Evolutionary conservation across 1,140 invertebrate species (phyloP).

Genomic region (Dysdera silvatica): DNA sequence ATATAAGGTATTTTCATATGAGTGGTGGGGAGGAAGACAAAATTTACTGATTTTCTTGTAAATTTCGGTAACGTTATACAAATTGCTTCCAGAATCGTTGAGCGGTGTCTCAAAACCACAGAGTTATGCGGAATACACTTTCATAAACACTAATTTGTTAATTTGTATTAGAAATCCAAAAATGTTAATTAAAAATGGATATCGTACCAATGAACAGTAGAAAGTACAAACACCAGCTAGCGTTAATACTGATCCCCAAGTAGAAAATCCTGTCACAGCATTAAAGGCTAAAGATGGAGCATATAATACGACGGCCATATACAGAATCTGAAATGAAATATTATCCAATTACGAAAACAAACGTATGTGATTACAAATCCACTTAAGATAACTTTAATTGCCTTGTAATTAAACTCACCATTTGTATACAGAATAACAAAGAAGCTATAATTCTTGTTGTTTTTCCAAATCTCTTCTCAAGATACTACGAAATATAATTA

Average conservation of each 20-base stretch:
- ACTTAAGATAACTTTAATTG: neutral
- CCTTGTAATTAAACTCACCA: constrained; percentile 47
- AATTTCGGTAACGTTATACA: too few species aligned
- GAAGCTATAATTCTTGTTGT: constrained; percentile 59
- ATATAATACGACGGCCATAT: constrained; percentile 87
- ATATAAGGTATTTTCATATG: too few species aligned
- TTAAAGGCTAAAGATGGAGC: constrained; percentile 84
- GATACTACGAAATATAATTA: constrained; percentile 55
- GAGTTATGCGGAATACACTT: too few species aligned
- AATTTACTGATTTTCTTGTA: too few species aligned
- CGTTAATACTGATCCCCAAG: constrained; percentile 66
- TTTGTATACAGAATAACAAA: constrained; percentile 66
- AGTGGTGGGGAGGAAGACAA: too few species aligned
- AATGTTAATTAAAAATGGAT: too few species aligned
- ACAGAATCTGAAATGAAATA: constrained; percentile 47
- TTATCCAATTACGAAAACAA: too few species aligned
- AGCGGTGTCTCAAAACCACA: too few species aligned
- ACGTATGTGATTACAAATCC: too few species aligned
- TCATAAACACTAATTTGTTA: too few species aligned
- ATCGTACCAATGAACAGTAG: constrained; percentile 72
- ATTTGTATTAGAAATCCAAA: too few species aligned
- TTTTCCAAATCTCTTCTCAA: constrained; percentile 70
- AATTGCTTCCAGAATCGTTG: too few species aligned
- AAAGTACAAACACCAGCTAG: constrained; percentile 87
- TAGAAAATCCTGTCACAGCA: constrained; percentile 72